Conservation (phyloP, 2,888 invertebrate species). For the Protophormia terraenovae region DNA sequence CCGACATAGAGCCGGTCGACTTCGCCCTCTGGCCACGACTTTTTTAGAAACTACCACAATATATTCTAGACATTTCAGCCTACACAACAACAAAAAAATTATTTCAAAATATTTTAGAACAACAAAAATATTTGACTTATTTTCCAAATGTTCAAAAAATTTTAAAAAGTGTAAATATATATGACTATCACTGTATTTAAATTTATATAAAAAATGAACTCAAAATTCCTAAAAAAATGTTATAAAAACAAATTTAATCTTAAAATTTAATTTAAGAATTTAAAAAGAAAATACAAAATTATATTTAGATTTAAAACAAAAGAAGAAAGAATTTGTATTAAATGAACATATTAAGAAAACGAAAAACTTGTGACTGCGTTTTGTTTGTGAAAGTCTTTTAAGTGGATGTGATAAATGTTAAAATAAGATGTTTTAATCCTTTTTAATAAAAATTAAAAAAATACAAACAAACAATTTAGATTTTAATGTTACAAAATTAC, state of each 20-base stretch:
- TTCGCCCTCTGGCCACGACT: too few species aligned
- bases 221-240: slow-evolving; percentile 74
- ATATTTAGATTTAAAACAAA: slow-evolving; percentile 68
- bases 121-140: too few species aligned
- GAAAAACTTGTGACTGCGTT: slow-evolving; percentile 72
- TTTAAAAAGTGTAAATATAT: too few species aligned
- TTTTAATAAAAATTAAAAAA: neutral
- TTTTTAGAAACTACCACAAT: too few species aligned
- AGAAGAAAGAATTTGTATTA: slow-evolving; percentile 62
- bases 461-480: slow-evolving; percentile 19
- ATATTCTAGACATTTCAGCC: too few species aligned
- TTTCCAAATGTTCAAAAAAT: too few species aligned
- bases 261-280: slow-evolving; percentile 37
- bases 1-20: too few species aligned
- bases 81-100: too few species aligned
- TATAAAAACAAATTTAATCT: slow-evolving; percentile 27
- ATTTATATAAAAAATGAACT: slow-evolving; percentile 72
- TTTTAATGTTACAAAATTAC: slow-evolving; percentile 33
- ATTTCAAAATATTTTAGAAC: too few species aligned
- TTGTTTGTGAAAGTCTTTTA: slow-evolving; percentile 73
- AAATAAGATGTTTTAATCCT: slow-evolving; percentile 56
- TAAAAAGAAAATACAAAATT: slow-evolving; percentile 64
- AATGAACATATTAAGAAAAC: slow-evolving; percentile 49
- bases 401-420: slow-evolving; percentile 81
- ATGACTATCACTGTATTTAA: too few species aligned